Conservation (phyloP, 2,888 invertebrate species). For the Zygothrica quintamaculata region DNA sequence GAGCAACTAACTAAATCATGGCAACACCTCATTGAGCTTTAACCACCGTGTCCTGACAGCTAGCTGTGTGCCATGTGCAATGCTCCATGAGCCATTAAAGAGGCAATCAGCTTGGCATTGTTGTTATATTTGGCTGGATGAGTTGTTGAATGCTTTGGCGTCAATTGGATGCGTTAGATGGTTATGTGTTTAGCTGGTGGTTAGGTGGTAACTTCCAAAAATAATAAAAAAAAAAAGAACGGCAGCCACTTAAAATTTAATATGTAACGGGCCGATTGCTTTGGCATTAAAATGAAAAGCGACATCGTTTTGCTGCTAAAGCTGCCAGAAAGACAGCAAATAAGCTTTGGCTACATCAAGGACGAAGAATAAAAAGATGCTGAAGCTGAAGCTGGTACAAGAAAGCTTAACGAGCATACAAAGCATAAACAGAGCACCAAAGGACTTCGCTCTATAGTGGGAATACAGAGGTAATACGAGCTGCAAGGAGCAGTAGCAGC, state of each 20-base stretch:
- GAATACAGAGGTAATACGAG: slow-evolving; percentile 1
- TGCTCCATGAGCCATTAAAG: slow-evolving; percentile 67
- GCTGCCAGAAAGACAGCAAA: slow-evolving; percentile 32
- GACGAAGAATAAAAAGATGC: background rate
- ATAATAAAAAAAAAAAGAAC: too few relatives aligned
- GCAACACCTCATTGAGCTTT: slow-evolving; percentile 72
- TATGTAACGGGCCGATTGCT: slow-evolving; percentile 60
- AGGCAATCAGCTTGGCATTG: slow-evolving; percentile 36
- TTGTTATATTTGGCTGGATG: background rate
- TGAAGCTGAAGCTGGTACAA: slow-evolving; percentile 27
- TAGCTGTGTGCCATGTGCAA: slow-evolving; percentile 47
- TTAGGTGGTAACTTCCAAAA: slow-evolving; percentile 11
- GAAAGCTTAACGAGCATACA: slow-evolving; percentile 65
- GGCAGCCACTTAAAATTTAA: slow-evolving; percentile 64
- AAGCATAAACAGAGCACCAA: slow-evolving; percentile 42
- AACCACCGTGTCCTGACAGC: slow-evolving; percentile 63
- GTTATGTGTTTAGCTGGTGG: too few relatives aligned
- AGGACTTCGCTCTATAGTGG: slow-evolving; percentile 21
- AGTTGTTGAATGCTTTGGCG: too few relatives aligned
- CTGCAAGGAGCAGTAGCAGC: slow-evolving; percentile 4
- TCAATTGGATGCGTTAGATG: too few relatives aligned
- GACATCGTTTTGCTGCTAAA: slow-evolving; percentile 28
- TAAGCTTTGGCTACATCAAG: slow-evolving; percentile 34
- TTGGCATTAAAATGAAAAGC: slow-evolving; percentile 54
- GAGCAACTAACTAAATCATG: slow-evolving; percentile 61